Base-by-base conservation (phyloP, 2,888 invertebrate genomes). In the Tiliacea citrago region DNA sequence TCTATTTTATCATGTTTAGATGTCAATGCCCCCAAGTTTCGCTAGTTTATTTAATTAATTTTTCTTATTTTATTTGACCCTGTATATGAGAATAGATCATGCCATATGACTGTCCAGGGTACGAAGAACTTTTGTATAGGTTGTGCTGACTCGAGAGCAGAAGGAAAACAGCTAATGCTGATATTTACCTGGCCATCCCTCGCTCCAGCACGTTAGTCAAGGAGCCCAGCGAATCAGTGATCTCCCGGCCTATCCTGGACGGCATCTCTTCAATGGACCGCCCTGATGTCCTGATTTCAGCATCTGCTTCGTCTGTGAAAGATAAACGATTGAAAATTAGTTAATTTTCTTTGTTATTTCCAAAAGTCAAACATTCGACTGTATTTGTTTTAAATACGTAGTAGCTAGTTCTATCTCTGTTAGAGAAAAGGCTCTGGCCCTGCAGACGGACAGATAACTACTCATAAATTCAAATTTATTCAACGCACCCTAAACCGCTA, bases 221-320 rank as follows among this genome's bases (percentile, higher is more conserved):
- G 0, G 94, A 91, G 35, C 89, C 82, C 0, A 96, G 85, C 0
- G 95, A 94, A 1, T 90, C 86, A 24, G 96, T 95, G 57, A 96
- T 93, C 62, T 96, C 96, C 2, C 87, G 86, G 1, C 95, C 96
- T 0, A 95, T 82, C 73, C 90, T 93, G 4, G 95, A 96, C 0
- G 95, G 96, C 89, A 93, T 89, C 79, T 94, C 94, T 18, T 92
- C 90, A 0, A 95, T 68, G 0, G 95, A 92, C 16, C 96, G 88
- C 0, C 96, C 96, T 1, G 94, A 93, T 2, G 92, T 87, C 0
- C 82, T 65, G 29, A 94, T 92, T 77, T 96, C 96, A 0, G 92
- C 92, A 57, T 96, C 96, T 0, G 96, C 96, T 2, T 92, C 94
- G 78, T 91, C 96, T 96, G 94, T 21, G 35, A 69, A 68, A 55